Evolutionary conservation across 2,888 invertebrate genomes (phyloP).

Genomic region (Parelbella ahira): DNA sequence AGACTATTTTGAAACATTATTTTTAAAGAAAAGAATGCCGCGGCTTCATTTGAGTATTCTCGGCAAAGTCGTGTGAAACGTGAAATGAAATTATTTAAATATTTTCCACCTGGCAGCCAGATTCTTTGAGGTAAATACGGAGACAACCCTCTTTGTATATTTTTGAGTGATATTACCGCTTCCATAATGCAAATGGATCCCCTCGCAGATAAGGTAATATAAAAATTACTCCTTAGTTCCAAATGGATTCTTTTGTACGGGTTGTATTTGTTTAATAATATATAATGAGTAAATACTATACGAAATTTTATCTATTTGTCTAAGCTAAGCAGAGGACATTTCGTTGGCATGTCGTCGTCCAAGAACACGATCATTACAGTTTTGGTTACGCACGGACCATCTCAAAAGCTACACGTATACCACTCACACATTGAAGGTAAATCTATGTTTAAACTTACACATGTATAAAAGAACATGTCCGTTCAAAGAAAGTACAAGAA

Average conservation of each 20-base stretch:
- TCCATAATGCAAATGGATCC: conserved; percentile 36
- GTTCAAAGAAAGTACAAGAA: no score
- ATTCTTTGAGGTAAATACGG: conserved; percentile 37
- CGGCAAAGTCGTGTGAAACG: conserved; percentile 38
- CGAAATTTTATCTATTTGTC: no score
- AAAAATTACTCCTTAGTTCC: conserved; percentile 20
- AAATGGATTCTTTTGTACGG: conserved; percentile 11
- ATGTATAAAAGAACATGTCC: no score
- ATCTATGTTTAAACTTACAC: no score
- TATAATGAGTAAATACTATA: no score
- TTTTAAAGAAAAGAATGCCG: conserved; percentile 29
- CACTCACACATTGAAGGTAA: no score
- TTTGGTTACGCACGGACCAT: no score
- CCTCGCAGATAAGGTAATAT: conserved; percentile 17
- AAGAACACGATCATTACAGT: no score
- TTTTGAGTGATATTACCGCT: conserved; percentile 35
- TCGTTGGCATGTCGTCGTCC: no score
- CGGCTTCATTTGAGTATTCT: conserved; percentile 17
- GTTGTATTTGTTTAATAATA: no score
- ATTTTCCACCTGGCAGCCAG: conserved; percentile 38
- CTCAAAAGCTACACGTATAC: no score
- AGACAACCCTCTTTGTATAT: conserved; percentile 35
- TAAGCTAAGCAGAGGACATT: no score
- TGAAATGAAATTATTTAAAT: conserved; percentile 48
- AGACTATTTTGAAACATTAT: conserved; percentile 24